A percentile compares a stretch with the other conserved stretches of the same genome.
These are phyloP conservation scores for Choloepus didactylus DNA, from an alignment of 2,797 vertebrate species.

Conservation along the genomic window DNA sequence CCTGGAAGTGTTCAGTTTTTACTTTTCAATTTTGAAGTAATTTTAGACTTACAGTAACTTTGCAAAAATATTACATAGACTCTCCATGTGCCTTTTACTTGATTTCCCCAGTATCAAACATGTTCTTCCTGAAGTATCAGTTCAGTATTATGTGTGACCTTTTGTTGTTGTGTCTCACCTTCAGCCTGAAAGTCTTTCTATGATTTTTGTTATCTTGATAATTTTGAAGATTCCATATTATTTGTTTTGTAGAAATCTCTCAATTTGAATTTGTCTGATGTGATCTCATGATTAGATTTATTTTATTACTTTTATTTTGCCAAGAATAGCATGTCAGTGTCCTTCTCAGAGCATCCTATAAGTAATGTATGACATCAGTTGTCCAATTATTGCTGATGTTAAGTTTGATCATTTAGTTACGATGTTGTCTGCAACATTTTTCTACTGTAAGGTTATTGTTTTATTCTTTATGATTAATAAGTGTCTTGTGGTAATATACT, in stretches of 20 bases:
- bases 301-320: not conserved
- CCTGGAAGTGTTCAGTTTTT: not conserved
- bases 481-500: not conserved
- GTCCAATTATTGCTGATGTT: not conserved
- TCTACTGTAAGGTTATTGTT: not conserved
- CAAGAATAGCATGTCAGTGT: not conserved
- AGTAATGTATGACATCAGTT: not conserved
- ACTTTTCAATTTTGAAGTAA: not conserved
- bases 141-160: not conserved
- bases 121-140: not conserved
- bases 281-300: not conserved
- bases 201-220: not conserved
- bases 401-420: not conserved
- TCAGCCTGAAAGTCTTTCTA: not conserved
- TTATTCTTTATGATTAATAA: not conserved
- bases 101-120: too few relatives aligned
- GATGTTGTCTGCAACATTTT: not conserved
- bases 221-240: not conserved
- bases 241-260: not conserved
- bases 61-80: not conserved
- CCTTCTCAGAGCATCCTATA: not conserved
- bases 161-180: not conserved
- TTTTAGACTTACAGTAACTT: not conserved
- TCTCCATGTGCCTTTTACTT: not conserved
- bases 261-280: not conserved